Evolutionary conservation across 2,113 vertebrate genomes (phyloP).

Genomic region (Vulpes vulpes): DNA sequence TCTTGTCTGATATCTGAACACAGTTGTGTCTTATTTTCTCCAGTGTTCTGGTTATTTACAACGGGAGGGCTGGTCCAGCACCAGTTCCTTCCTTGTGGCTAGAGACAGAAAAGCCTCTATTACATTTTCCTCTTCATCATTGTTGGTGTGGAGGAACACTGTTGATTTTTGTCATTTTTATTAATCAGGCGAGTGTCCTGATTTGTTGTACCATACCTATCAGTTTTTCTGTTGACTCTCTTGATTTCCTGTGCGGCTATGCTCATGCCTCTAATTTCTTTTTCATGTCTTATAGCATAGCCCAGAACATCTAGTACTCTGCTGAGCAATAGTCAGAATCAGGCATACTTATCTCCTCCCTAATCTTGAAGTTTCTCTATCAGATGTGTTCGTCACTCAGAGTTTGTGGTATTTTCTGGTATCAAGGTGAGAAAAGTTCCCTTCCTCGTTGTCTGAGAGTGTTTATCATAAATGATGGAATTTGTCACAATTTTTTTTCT

Average conservation of each 20-base stretch:
- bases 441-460: neutral
- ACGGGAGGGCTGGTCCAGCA: no score
- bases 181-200: neutral
- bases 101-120: neutral
- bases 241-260: neutral
- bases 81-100: neutral
- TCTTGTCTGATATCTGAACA: neutral
- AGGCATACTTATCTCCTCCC: neutral
- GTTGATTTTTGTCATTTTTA: neutral
- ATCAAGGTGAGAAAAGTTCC: neutral
- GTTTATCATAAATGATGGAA: neutral
- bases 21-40: neutral
- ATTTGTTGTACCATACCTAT: neutral
- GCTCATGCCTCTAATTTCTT: neutral
- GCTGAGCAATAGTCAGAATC: neutral
- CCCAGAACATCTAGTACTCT: neutral
- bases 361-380: neutral
- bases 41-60: neutral
- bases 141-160: neutral
- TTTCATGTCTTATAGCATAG: neutral
- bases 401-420: neutral
- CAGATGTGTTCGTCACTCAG: neutral
- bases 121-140: neutral
- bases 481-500: neutral
- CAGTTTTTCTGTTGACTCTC: neutral